A percentile compares a stretch with the other conserved stretches of the same genome.
Evolutionary conservation across 2,888 invertebrate species (phyloP).

Genomic region (Apamea anceps): DNA sequence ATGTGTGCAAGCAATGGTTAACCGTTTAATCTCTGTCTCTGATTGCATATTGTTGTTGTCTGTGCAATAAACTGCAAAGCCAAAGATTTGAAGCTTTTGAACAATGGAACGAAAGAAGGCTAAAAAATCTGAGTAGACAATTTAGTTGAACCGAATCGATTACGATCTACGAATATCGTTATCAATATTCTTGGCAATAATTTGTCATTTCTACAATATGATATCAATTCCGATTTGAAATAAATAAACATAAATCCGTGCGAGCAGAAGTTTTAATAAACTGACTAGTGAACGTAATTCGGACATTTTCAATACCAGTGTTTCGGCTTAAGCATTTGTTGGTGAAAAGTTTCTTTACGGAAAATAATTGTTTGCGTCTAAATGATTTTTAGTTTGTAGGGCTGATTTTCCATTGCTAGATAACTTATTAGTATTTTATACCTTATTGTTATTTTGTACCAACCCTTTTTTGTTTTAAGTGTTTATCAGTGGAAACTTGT

Average conservation of each 20-base stretch:
- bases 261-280: too few species aligned
- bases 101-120: not conserved
- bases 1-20: not conserved
- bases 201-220: not conserved
- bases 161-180: not conserved
- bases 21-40: conserved; percentile 3
- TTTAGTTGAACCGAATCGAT: not conserved
- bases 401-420: too few species aligned
- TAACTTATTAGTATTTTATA: too few species aligned
- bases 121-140: not conserved
- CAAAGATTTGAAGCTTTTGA: not conserved
- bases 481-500: too few species aligned
- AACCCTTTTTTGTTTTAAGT: too few species aligned
- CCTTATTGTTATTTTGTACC: too few species aligned
- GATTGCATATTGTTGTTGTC: not conserved
- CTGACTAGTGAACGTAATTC: too few species aligned
- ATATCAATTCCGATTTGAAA: not conserved
- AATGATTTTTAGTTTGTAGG: too few species aligned
- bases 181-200: not conserved
- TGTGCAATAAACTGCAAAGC: not conserved
- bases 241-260: not conserved
- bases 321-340: too few species aligned
- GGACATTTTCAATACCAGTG: too few species aligned
- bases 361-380: too few species aligned
- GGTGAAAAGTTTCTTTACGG: too few species aligned